Base-by-base conservation (phyloP, 2,113 vertebrate species). In the Euleptes europaea region DNA sequence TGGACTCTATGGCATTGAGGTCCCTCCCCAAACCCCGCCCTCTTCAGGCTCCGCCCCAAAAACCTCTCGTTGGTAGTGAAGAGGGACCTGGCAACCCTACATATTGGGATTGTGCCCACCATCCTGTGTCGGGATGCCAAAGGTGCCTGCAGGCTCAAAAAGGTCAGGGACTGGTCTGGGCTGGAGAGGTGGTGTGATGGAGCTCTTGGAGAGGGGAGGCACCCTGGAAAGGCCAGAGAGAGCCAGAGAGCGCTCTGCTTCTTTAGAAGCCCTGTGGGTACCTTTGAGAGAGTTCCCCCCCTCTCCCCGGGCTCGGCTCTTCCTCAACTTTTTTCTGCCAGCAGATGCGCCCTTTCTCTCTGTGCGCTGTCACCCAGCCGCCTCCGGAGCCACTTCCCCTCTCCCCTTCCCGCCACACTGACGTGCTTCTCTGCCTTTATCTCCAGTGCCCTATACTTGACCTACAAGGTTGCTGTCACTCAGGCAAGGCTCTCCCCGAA, bases 281-380 rank as follows among this genome's bases (percentile, higher is more conserved):
- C 88, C 94, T 94, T 92, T 90, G 92, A 95, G 90, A 93, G 95
- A 94, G 91, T 92, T 93, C 95, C 95, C 95, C 95, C 95, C 95
- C 86, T 86, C 85, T 89, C 44, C 90, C 85, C 60, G 40, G 47
- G 74, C 3, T 14, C 66, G 86, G 86, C 83, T 57, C 80, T 5
- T 83, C 80, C 80, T 63, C 84, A 81, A 76, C 44, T 69, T 84
- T 49, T 33, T 3, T 84, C 73, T 84, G 75, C 83, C 23, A 84
- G 85, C 7, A n/a, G 91, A 85, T 91, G 89, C 91, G 54, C 7
- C 78, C 54, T 51, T 69, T 33, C 77, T 85, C 83, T 11, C 80
- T 81, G 82, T 86, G 60, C n/a, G 49, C 26, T 3, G 44, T 7
- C 28, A 28, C 87, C 40, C 80, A 77, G 72, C 88, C 3, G 1